Evolutionary conservation across 1,140 invertebrate genomes (phyloP), one percentile per base, ranked within the genome.

Genomic region (Kradibia gibbosae): DNA sequence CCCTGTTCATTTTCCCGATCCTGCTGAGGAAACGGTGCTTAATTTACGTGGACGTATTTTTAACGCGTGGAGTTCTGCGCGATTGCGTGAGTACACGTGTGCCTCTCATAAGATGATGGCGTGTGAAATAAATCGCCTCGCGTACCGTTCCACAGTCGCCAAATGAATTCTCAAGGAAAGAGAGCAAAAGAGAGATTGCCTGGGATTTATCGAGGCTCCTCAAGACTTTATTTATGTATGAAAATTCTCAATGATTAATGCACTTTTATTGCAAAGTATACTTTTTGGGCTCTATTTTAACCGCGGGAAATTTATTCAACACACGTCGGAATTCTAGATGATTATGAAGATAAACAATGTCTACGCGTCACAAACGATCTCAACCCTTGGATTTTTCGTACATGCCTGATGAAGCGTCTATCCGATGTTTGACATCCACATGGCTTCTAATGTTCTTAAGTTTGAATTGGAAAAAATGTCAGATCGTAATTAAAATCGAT

Each of bases 171-270:
- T 34, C 60, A 17, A 25, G 31, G 34, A 62, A 62, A 62, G 60
- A 62, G 60, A 62, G 60, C 60, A 62, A 62, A 62, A 62, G 60
- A 62, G 60, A 62, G 60, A 62, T 62, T 62, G 60, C 0, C 60
- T 62, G 7, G 28, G 60, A 62, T 62, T 62, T 62, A 62, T 62
- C 17, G 60, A 17, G 25, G 34, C 7, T 34, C 25, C 2, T 8
- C 60, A 17, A 62, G 17, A 31, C 60, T 36, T 20, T 13, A 17
- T 62, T 57, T 62, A 62, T 62, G 60, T 36, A 34, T 36, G 34
- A 62, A 34, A 34, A 3, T 34, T 62, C 34, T 3, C 0, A 15
- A 34, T 17, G 60, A 62, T 62, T 8, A 62, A 62, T 36, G 31
- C 13, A 36, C 60, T 34, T 34, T 17, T 36, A 31, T 62, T 34